Conservation (phyloP, 2,888 invertebrate genomes). For the Platerodrilus igneus region DNA sequence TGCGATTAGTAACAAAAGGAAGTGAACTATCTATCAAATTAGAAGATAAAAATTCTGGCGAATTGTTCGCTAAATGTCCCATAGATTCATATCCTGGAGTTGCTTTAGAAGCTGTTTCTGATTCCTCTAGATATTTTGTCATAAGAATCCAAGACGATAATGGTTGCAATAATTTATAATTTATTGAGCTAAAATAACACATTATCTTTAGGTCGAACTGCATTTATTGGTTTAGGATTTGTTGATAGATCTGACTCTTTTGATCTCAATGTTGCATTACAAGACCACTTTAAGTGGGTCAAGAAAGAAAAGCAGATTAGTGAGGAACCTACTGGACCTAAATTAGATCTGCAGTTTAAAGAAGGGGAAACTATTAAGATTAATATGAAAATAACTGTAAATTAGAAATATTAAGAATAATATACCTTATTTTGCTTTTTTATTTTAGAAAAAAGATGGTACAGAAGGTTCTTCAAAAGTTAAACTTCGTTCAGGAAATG, state of each 20-base stretch:
- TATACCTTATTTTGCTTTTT: slow-evolving; percentile 13
- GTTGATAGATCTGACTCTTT: slow-evolving; percentile 97
- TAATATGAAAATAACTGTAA: slow-evolving; percentile 93
- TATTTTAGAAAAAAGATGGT: slow-evolving; percentile 79
- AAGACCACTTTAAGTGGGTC: slow-evolving; percentile 96
- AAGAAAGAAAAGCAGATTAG: slow-evolving; percentile 76
- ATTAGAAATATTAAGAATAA: slow-evolving; percentile 22
- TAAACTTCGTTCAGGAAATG: slow-evolving; percentile 52
- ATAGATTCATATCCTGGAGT: slow-evolving; percentile 93
- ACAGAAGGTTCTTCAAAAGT: slow-evolving; percentile 65
- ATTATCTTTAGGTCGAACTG: slow-evolving; percentile 63
- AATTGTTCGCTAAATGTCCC: slow-evolving; percentile 94
- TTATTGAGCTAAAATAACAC: neutral
- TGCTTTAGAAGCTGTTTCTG: slow-evolving; percentile 92
- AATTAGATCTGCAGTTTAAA: slow-evolving; percentile 94
- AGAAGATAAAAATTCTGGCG: slow-evolving; percentile 91
- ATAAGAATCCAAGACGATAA: slow-evolving; percentile 91
- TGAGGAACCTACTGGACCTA: slow-evolving; percentile 73
- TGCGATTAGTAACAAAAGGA: slow-evolving; percentile 87
- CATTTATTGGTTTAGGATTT: slow-evolving; percentile 96
- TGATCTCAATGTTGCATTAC: slow-evolving; percentile 96
- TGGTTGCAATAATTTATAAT: slow-evolving; percentile 50
- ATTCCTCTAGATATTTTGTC: slow-evolving; percentile 97
- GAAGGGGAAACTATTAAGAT: slow-evolving; percentile 99
- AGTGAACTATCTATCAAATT: slow-evolving; percentile 84